These are phyloP conservation scores for Charina bottae DNA, from an alignment of 2,113 vertebrate genomes.

Conservation along the genomic window DNA sequence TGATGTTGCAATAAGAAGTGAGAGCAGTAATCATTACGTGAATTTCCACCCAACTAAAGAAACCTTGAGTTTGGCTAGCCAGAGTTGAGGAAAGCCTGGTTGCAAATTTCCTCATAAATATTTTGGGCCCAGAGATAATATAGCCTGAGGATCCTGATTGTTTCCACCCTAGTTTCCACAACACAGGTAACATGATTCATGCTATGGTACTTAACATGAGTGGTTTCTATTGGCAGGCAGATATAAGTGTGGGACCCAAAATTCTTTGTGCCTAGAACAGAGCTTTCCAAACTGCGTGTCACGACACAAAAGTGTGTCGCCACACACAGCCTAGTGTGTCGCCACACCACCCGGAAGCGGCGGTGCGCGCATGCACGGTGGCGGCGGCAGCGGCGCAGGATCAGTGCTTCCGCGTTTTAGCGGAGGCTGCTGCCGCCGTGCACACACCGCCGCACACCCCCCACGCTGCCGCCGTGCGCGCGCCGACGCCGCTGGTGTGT, in stretches of 20 bases:
- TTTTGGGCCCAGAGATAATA: not conserved
- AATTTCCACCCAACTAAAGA: not conserved
- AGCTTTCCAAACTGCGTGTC: too few relatives aligned
- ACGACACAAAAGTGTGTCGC: too few relatives aligned
- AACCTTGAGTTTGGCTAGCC: not conserved
- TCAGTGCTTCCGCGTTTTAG: too few relatives aligned
- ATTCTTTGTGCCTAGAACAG: not conserved
- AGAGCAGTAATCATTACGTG: not conserved
- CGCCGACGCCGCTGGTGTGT: too few relatives aligned
- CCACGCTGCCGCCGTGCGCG: too few relatives aligned
- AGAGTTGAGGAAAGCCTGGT: not conserved
- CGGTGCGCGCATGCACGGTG: too few relatives aligned
- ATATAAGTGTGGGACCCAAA: not conserved
- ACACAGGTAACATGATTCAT: not conserved
- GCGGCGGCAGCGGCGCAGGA: too few relatives aligned
- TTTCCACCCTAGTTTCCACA: slow-evolving; percentile 1
- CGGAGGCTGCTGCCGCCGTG: too few relatives aligned
- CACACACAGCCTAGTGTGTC: too few relatives aligned
- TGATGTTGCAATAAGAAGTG: not conserved
- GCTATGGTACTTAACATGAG: not conserved
- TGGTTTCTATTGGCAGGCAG: not conserved
- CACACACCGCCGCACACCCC: too few relatives aligned
- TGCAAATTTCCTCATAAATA: not conserved
- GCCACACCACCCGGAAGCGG: too few relatives aligned
- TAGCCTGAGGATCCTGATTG: not conserved